Evolutionary conservation across 2,113 vertebrate genomes (phyloP).

Genomic region (Myodes glareolus): DNA sequence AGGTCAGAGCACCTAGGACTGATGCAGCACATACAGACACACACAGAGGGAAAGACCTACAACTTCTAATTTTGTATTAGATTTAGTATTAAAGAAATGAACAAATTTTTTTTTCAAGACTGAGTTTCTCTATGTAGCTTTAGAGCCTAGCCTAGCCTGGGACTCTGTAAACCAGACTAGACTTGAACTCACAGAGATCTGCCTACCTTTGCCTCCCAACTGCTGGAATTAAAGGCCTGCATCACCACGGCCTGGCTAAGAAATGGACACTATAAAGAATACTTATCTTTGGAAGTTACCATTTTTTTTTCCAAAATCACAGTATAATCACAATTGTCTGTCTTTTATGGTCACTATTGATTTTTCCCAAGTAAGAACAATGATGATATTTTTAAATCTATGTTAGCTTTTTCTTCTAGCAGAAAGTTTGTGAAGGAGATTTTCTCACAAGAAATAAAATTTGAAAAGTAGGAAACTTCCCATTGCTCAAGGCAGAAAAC

Average conservation of each 20-base stretch:
- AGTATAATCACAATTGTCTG: background rate
- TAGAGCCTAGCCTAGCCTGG: no score
- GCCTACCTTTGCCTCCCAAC: no score
- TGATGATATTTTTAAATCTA: conserved; percentile 23
- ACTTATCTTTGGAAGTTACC: background rate
- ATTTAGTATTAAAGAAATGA: background rate
- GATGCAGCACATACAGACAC: background rate
- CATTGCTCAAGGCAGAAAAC: conserved; percentile 30
- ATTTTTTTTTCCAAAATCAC: background rate
- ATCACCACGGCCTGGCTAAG: no score
- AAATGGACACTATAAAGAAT: background rate
- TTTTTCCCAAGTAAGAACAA: conserved; percentile 30
- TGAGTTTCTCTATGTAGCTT: no score
- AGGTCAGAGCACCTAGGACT: no score
- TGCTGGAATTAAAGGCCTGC: no score
- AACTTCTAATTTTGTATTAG: background rate
- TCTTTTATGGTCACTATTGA: conserved; percentile 40
- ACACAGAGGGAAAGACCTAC: background rate
- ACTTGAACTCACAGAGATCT: no score
- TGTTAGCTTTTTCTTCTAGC: conserved; percentile 35
- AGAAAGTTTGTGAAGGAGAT: background rate
- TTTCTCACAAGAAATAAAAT: background rate
- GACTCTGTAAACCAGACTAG: no score
- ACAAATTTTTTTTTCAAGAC: background rate
- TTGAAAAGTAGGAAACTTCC: conserved; percentile 26